Conservation (phyloP, 1,140 invertebrate species). For the Trichoplusia ni region DNA sequence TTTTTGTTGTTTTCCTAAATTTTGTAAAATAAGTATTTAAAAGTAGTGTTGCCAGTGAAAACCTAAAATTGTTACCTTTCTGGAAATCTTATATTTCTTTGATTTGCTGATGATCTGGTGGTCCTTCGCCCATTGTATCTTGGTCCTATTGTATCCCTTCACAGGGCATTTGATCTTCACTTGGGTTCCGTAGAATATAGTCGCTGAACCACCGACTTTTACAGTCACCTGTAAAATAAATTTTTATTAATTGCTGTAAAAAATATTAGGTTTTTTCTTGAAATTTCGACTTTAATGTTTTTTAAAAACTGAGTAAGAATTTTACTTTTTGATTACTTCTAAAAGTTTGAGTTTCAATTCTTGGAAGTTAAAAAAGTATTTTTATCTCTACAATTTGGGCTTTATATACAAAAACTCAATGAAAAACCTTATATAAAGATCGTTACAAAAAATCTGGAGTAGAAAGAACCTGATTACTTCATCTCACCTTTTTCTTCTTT, state of each 20-base stretch:
- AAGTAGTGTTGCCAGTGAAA: too few relatives aligned
- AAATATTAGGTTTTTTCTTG: neutral
- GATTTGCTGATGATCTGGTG: slow-evolving; percentile 87
- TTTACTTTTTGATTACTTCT: too few relatives aligned
- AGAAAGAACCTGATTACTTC: neutral
- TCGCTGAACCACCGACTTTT: slow-evolving; percentile 92
- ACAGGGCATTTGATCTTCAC: slow-evolving; percentile 96
- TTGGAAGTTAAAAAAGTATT: too few relatives aligned
- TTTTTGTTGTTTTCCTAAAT: too few relatives aligned
- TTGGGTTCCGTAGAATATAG: slow-evolving; percentile 92
- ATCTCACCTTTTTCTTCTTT: slow-evolving; percentile 87
- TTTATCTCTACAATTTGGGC: neutral
- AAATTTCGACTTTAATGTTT: too few relatives aligned
- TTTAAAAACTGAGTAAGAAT: too few relatives aligned
- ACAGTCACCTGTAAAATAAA: slow-evolving; percentile 82
- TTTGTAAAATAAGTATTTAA: too few relatives aligned
- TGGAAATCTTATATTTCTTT: slow-evolving; percentile 91
- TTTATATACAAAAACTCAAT: neutral
- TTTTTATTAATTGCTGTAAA: neutral
- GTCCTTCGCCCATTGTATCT: slow-evolving; percentile 92
- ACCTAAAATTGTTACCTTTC: too few relatives aligned
- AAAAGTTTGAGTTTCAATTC: too few relatives aligned
- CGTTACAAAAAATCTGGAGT: too few relatives aligned
- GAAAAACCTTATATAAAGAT: too few relatives aligned
- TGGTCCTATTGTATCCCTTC: slow-evolving; percentile 89